Evolutionary conservation across 1,140 invertebrate genomes (phyloP).

Genomic region (Drosophila paulistorum): DNA sequence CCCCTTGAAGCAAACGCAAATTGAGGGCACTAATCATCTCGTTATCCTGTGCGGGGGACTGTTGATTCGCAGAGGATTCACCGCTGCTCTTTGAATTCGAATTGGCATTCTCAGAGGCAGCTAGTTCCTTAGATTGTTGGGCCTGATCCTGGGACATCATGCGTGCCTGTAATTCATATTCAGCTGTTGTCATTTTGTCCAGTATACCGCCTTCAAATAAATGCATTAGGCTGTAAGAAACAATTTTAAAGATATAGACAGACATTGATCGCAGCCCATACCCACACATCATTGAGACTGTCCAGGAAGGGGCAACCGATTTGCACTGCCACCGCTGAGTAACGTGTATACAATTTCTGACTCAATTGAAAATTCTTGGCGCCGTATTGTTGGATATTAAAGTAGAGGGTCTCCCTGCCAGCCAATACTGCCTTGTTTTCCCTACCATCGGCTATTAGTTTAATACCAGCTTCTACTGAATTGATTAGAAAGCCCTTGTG

Average conservation of each 20-base stretch:
- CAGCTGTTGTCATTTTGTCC: constrained; percentile 88
- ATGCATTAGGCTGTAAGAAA: constrained; percentile 85
- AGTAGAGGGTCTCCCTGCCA: constrained; percentile 88
- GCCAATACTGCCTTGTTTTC: constrained; percentile 86
- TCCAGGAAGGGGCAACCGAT: constrained; percentile 88
- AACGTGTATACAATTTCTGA: constrained; percentile 88
- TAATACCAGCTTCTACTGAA: constrained; percentile 87
- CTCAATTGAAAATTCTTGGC: constrained; percentile 88
- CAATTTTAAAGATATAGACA: background rate
- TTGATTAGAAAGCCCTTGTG: constrained; percentile 84
- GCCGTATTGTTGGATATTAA: constrained; percentile 87
- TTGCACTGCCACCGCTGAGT: constrained; percentile 89
- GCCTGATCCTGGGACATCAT: constrained; percentile 59
- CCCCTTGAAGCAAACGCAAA: constrained; percentile 87
- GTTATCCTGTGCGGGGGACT: constrained; percentile 35
- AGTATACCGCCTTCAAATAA: constrained; percentile 89
- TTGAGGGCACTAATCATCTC: constrained; percentile 85
- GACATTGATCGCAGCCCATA: constrained; percentile 15
- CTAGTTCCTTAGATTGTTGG: constrained; percentile 62
- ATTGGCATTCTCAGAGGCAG: constrained; percentile 42
- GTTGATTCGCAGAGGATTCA: constrained; percentile 3
- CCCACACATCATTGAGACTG: constrained; percentile 88
- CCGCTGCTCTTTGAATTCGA: constrained; percentile 43
- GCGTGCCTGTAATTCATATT: constrained; percentile 87
- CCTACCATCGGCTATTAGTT: constrained; percentile 84